These are phyloP conservation scores for Cyrtonyx montezumae DNA, from an alignment of 2,113 vertebrate genomes.

Conservation along the genomic window DNA sequence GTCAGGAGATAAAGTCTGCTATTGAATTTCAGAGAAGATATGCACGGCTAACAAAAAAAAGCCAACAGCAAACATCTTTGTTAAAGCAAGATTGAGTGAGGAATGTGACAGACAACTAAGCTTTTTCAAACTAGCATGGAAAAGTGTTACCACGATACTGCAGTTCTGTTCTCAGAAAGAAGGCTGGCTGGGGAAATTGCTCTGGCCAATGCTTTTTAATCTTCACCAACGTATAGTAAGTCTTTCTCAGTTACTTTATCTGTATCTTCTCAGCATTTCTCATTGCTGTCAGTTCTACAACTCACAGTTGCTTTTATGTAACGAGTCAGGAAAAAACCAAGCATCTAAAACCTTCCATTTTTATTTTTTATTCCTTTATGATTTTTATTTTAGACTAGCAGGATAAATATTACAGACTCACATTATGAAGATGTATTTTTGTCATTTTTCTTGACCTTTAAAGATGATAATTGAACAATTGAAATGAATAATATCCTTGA, in stretches of 20 bases:
- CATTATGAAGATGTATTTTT: neutral
- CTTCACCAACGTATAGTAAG: neutral
- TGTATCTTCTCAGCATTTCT: neutral
- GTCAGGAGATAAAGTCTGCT: neutral
- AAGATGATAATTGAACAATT: neutral
- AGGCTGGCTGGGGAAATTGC: rapidly evolving
- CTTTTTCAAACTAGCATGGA: neutral
- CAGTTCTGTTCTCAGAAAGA: neutral
- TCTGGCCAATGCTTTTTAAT: neutral
- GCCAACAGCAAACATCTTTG: neutral
- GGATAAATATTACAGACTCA: neutral
- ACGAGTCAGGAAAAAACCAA: neutral
- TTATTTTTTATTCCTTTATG: neutral
- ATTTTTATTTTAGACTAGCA: neutral
- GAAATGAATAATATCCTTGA: neutral
- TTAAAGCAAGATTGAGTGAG: neutral
- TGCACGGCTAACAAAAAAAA: neutral
- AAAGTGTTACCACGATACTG: neutral
- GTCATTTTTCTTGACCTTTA: neutral
- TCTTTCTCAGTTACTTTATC: neutral
- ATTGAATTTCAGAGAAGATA: neutral
- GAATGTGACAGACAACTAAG: neutral
- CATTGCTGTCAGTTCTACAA: neutral
- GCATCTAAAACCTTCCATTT: too few species aligned
- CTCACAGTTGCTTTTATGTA: neutral